Conservation (phyloP, 2,797 vertebrate species). For the Cyclura pinguis region DNA sequence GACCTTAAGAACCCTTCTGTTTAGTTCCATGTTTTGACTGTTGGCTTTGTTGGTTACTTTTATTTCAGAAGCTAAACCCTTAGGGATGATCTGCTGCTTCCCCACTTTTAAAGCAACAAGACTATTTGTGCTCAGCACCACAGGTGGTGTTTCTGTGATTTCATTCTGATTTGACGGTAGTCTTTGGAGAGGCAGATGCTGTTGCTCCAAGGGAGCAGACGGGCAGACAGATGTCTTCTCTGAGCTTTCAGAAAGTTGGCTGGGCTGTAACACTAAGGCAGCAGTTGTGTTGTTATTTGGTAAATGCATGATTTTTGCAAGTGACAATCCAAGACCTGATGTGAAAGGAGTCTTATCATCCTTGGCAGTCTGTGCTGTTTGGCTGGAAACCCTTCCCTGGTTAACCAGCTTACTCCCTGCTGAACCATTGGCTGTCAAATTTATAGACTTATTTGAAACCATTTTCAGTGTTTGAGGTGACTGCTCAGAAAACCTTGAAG, state of each 20-base stretch:
- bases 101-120: conserved; percentile 88
- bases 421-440: conserved; percentile 61
- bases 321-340: conserved; percentile 40
- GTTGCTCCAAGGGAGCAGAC: conserved; percentile 52
- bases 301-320: conserved; percentile 39
- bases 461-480: conserved; percentile 66
- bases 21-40: conserved; percentile 73
- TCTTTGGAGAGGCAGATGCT: conserved; percentile 53
- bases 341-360: conserved; percentile 74
- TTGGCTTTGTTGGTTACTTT: conserved; percentile 74
- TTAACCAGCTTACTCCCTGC: not conserved
- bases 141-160: conserved; percentile 58
- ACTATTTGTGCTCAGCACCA: conserved; percentile 91
- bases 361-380: conserved; percentile 61
- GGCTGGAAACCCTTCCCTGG: conserved; percentile 40
- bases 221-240: conserved; percentile 25
- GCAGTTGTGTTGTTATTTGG: conserved; percentile 12
- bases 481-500: conserved; percentile 50
- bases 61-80: conserved; percentile 82
- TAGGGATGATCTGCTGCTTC: conserved; percentile 94
- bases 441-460: conserved; percentile 66
- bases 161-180: conserved; percentile 57
- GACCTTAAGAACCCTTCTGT: conserved; percentile 80
- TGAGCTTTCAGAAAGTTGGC: not conserved
- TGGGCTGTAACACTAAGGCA: conserved; percentile 42